Percentiles rank a stretch among this genome's conserved stretches.
phyloP scores from a whole-genome alignment of 2,888 invertebrate genomes.

The Bellardia bayeri region DNA sequence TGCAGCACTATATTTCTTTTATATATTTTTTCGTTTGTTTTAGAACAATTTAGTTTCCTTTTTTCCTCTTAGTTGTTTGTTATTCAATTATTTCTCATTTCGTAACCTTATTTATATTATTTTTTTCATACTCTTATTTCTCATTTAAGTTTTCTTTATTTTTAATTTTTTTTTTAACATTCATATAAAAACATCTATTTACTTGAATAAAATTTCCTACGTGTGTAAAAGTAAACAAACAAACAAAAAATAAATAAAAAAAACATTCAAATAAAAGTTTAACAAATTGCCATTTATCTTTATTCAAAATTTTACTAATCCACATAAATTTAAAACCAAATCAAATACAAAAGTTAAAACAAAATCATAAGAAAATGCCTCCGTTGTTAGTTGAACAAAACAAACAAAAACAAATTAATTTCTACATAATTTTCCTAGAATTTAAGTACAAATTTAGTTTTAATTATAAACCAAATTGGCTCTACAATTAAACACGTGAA shows the following conservation, averaged over 20 bases:
- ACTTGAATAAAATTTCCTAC: constrained; percentile 65
- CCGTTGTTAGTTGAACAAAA: constrained; percentile 75
- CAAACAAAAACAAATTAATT: constrained; percentile 33
- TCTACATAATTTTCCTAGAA: constrained; percentile 46
- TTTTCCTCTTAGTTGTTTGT: constrained; percentile 35
- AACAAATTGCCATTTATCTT: constrained; percentile 32
- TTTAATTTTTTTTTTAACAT: constrained; percentile 64
- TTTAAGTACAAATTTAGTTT: constrained; percentile 55
- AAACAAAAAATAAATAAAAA: too few relatives aligned
- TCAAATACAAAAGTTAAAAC: constrained; percentile 6
- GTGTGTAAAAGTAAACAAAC: constrained; percentile 54
- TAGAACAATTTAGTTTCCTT: constrained; percentile 14
- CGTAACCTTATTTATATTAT: constrained; percentile 10
- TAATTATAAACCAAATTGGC: constrained; percentile 47
- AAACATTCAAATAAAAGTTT: constrained; percentile 27
- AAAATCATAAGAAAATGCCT: constrained; percentile 77
- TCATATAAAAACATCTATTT: constrained; percentile 67
- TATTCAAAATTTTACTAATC: constrained; percentile 70
- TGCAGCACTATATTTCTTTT: constrained; percentile 54
- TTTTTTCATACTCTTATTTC: constrained; percentile 32
- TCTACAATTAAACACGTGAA: constrained; percentile 27
- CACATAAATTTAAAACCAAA: constrained; percentile 48
- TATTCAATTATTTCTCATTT: constrained; percentile 23
- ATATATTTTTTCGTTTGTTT: constrained; percentile 24
- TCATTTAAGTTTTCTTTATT: constrained; percentile 45